Percentiles rank a stretch among this genome's conserved stretches.
These are phyloP conservation scores for Setipinna tenuifilis DNA, from an alignment of 2,797 vertebrate species.

Conservation along the genomic window DNA sequence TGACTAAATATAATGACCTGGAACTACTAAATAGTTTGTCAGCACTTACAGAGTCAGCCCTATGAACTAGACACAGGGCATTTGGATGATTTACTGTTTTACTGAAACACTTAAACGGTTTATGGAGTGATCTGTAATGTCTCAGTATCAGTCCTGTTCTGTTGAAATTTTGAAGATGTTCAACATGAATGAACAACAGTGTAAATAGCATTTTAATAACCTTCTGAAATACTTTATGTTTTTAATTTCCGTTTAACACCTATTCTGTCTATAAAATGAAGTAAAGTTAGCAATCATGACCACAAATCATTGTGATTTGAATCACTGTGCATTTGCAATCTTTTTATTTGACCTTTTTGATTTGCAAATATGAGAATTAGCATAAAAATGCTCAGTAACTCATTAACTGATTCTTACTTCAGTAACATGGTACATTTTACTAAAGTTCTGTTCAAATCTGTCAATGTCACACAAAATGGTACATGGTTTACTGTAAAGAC, in stretches of 20 bases:
- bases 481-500: background rate
- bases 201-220: background rate
- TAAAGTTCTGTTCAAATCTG: background rate
- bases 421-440: slow-evolving; percentile 14
- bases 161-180: background rate
- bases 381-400: background rate
- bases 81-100: background rate
- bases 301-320: background rate
- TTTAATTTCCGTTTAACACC: background rate
- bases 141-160: background rate
- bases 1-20: background rate
- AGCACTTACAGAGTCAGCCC: background rate
- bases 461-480: background rate
- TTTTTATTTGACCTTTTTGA: background rate
- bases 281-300: background rate
- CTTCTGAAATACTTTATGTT: background rate
- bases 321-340: background rate
- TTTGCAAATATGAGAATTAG: background rate
- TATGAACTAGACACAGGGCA: background rate
- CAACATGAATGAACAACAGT: background rate
- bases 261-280: background rate
- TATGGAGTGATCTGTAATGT: background rate
- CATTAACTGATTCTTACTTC: background rate
- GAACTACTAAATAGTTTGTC: background rate
- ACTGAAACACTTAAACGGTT: background rate